Evolutionary conservation across 1,140 invertebrate species (phyloP), one percentile per base, ranked within the genome.

Genomic region (Potamilus streckersoni): DNA sequence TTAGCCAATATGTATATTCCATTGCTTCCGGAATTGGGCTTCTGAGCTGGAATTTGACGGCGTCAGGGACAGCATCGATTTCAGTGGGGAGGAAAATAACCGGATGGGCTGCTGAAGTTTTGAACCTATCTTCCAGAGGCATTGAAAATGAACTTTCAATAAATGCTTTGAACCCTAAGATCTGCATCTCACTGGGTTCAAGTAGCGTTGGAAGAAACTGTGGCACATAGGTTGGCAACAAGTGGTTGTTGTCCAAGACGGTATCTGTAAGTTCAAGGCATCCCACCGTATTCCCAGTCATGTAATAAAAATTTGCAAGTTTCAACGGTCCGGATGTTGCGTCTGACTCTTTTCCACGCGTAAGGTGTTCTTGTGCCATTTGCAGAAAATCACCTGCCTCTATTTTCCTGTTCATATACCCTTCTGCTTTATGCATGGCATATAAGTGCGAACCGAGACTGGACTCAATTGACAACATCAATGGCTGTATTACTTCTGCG

Each of bases 51-150:
- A 71, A 62, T 55, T 71, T 38, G 13, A 71, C 60, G 13, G 59
- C 69, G 17, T 55, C 55, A 38, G 69, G 69, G 13, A 57, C 20
- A 20, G 31, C 6, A 19, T 49, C 6, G 2, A n/a, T 20, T n/a
- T 71, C 69, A 12, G 69, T 49, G 27, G 69, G 69, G n/a, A 71
- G n/a, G 17, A 71, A 71, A 17, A 71, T 17, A 38, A 71, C 69
- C 17, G 59, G 27, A 15, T 71, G 69, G 31, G 13, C 20, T n/a
- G 27, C 2, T 6, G 69, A 71, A 16, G 14, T 38, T 14, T 62
- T n/a, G 56, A 49, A 71, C 56, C 69, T 2, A n/a, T 49, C 17
- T 38, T 71, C 60, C 17, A 71, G 20, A 15, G 13, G 2, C 6
- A 49, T 0, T 38, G 56, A 20, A n/a, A 55, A 27, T 17, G n/a